phyloP scores from a whole-genome alignment of 1,140 invertebrate species.

The Papilio polytes region DNA sequence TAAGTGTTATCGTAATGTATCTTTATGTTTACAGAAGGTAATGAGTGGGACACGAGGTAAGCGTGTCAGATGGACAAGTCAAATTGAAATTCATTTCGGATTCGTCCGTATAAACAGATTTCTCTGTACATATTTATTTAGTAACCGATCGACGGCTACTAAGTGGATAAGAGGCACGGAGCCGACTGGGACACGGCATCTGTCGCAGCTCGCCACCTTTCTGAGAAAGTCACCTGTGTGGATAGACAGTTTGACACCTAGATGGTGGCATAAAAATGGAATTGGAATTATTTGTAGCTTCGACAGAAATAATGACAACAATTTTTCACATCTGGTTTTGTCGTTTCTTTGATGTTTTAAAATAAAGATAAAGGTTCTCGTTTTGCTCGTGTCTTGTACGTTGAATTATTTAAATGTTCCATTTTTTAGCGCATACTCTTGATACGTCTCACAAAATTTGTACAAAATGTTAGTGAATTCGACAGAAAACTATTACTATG shows the following conservation, averaged over 20 bases:
- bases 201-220: conserved; percentile 6
- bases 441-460: too few relatives aligned
- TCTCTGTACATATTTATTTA: conserved; percentile 22
- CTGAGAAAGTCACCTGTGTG: neutral
- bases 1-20: neutral
- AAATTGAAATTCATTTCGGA: conserved; percentile 3
- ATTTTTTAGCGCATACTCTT: neutral
- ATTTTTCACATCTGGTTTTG: neutral
- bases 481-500: too few relatives aligned
- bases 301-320: neutral
- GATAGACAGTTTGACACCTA: neutral
- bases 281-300: neutral
- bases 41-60: conserved; percentile 19
- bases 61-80: conserved; percentile 6
- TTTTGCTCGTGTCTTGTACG: too few relatives aligned
- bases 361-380: too few relatives aligned
- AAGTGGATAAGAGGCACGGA: conserved; percentile 19
- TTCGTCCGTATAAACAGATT: conserved; percentile 20
- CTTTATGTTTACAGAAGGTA: neutral
- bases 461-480: too few relatives aligned
- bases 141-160: neutral
- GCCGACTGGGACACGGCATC: neutral
- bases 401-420: too few relatives aligned
- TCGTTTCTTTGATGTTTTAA: too few relatives aligned
- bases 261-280: neutral